A percentile compares a stretch with the other conserved stretches of the same genome.
phyloP scores from a whole-genome alignment of 2,888 invertebrate species.

The Noctuana brunneofusca region DNA sequence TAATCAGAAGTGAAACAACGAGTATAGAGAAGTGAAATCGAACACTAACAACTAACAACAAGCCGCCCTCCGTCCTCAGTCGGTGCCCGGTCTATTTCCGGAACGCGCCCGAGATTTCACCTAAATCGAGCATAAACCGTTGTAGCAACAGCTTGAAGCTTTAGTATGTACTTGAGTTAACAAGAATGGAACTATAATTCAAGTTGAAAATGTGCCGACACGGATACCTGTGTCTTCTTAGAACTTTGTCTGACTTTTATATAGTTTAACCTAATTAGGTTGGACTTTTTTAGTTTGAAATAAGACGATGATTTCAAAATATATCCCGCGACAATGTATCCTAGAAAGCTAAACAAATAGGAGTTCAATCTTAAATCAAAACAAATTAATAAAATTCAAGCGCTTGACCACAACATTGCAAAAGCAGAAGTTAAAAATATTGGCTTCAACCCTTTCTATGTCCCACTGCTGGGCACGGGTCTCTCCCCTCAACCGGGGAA shows the following conservation, averaged over 20 bases:
- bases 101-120: constrained; percentile 36
- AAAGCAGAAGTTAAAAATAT: too few relatives aligned
- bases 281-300: too few relatives aligned
- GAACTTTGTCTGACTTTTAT: not conserved
- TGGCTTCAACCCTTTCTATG: too few relatives aligned
- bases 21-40: constrained; percentile 14
- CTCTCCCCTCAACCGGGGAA: too few relatives aligned
- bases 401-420: too few relatives aligned
- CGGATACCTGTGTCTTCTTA: not conserved
- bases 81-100: constrained; percentile 59
- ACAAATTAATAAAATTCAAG: too few relatives aligned
- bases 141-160: constrained; percentile 27
- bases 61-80: constrained; percentile 36
- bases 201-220: not conserved
- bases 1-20: constrained; percentile 10
- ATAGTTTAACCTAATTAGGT: not conserved
- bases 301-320: not conserved
- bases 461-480: too few relatives aligned
- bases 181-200: constrained; percentile 14
- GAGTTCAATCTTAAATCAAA: too few relatives aligned
- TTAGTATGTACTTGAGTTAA: constrained; percentile 19
- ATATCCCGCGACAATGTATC: too few relatives aligned
- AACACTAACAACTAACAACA: constrained; percentile 13
- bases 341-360: too few relatives aligned
- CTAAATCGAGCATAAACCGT: constrained; percentile 31